A percentile compares a stretch with the other conserved stretches of the same genome.
Conservation (phyloP, 1,140 invertebrate species). For the Drosophila sulfurigaster region DNA sequence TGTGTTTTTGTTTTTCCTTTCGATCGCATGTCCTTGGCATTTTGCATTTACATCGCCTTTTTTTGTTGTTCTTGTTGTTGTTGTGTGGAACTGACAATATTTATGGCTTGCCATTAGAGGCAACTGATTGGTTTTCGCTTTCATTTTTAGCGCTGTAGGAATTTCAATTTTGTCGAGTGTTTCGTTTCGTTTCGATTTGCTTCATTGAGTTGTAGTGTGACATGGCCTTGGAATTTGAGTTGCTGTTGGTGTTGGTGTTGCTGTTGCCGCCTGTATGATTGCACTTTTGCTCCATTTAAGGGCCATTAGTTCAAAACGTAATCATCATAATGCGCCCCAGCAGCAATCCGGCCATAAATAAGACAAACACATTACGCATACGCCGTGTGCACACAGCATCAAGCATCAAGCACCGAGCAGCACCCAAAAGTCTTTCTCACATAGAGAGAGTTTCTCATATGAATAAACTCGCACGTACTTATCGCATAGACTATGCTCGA, state of each 20-base stretch:
- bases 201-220: conserved; percentile 38
- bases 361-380: conserved; percentile 79
- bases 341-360: conserved; percentile 75
- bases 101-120: conserved; percentile 79
- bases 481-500: conserved; percentile 80
- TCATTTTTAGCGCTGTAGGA: conserved; percentile 51
- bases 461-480: conserved; percentile 82
- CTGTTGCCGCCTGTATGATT: background rate
- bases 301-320: conserved; percentile 77
- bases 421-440: conserved; percentile 24
- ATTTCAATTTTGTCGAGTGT: conserved; percentile 72
- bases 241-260: background rate
- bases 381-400: conserved; percentile 49
- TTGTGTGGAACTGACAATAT: conserved; percentile 61
- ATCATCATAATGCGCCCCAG: conserved; percentile 77
- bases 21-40: conserved; percentile 35
- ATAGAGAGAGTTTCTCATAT: conserved; percentile 61
- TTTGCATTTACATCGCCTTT: conserved; percentile 38
- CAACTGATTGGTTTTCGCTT: conserved; percentile 82
- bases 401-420: background rate
- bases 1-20: conserved; percentile 21
- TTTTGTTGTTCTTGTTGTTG: too few relatives aligned
- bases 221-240: conserved; percentile 60
- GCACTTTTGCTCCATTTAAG: conserved; percentile 57
- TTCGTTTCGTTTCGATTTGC: conserved; percentile 37